phyloP scores from a whole-genome alignment of 2,797 vertebrate species.

The Anomalospiza imberbis region DNA sequence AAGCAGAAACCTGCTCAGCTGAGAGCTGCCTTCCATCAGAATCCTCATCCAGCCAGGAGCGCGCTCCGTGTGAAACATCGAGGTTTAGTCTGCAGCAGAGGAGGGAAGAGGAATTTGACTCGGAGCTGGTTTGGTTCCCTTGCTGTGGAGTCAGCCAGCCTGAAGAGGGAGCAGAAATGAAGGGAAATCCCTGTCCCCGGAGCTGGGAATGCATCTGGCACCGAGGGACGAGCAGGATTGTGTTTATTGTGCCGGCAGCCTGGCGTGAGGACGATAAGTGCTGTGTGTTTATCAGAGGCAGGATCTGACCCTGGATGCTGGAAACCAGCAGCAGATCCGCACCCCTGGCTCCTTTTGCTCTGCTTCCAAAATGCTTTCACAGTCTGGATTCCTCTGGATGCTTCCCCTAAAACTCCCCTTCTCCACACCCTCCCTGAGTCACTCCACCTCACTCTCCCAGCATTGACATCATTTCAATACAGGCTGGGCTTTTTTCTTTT shows the following conservation, averaged over 20 bases:
- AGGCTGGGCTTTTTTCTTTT: neutral
- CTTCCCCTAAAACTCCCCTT: neutral
- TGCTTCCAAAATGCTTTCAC: neutral
- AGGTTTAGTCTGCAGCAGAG: rapidly evolving
- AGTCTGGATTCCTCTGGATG: constrained; percentile 8
- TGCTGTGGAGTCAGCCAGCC: constrained; percentile 23
- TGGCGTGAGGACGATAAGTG: neutral
- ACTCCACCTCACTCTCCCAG: neutral
- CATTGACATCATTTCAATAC: neutral
- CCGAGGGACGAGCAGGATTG: neutral
- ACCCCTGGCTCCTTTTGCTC: neutral
- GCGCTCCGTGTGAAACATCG: rapidly evolving
- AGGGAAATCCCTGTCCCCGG: neutral
- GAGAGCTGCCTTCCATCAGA: neutral
- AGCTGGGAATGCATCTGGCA: neutral
- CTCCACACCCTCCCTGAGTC: neutral
- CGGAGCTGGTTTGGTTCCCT: rapidly evolving
- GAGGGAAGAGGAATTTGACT: neutral
- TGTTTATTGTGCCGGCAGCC: neutral
- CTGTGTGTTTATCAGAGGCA: neutral
- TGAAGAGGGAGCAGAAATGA: constrained; percentile 51
- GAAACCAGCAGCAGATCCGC: neutral
- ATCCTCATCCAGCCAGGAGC: rapidly evolving
- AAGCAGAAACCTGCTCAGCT: neutral
- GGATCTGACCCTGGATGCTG: neutral